These are phyloP conservation scores for Musca vetustissima DNA, from an alignment of 1,140 invertebrate genomes.

Conservation along the genomic window DNA sequence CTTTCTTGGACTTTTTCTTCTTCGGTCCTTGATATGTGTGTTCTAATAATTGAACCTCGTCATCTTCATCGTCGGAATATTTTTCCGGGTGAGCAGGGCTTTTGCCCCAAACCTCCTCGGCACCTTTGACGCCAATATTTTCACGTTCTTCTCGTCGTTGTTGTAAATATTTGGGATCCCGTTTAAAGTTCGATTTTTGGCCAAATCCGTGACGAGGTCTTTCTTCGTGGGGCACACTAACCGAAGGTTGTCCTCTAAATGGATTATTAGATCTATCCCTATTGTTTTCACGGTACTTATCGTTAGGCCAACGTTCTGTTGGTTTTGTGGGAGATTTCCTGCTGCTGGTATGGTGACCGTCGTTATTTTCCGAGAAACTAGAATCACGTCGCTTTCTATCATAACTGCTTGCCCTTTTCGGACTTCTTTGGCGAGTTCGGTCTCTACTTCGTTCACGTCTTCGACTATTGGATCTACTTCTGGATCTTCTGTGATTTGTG, in stretches of 20 bases:
- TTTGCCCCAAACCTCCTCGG: slow-evolving; percentile 70
- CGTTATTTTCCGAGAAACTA: neutral
- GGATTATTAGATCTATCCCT: slow-evolving; percentile 36
- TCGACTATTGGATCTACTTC: neutral
- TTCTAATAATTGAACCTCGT: slow-evolving; percentile 43
- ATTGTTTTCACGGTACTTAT: slow-evolving; percentile 48
- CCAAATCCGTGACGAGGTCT: neutral
- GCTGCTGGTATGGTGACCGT: neutral
- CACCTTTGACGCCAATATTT: slow-evolving; percentile 69
- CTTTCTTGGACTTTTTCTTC: slow-evolving; percentile 58
- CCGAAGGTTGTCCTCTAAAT: slow-evolving; percentile 33
- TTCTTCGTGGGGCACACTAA: neutral
- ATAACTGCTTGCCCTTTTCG: neutral
- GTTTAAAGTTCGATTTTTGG: slow-evolving; percentile 13
- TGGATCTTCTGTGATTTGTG: neutral
- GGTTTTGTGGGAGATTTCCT: neutral
- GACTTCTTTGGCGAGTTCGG: neutral
- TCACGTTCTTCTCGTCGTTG: slow-evolving; percentile 70
- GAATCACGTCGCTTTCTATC: neutral
- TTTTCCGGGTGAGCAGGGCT: slow-evolving; percentile 67
- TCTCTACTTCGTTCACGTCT: neutral
- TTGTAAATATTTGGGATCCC: slow-evolving; percentile 60
- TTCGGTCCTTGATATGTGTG: slow-evolving; percentile 58
- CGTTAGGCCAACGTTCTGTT: slow-evolving; percentile 55
- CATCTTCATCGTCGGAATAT: slow-evolving; percentile 44